These are phyloP conservation scores for Pipistrellus pygmaeus DNA, from an alignment of 2,797 vertebrate species.

Conservation along the genomic window DNA sequence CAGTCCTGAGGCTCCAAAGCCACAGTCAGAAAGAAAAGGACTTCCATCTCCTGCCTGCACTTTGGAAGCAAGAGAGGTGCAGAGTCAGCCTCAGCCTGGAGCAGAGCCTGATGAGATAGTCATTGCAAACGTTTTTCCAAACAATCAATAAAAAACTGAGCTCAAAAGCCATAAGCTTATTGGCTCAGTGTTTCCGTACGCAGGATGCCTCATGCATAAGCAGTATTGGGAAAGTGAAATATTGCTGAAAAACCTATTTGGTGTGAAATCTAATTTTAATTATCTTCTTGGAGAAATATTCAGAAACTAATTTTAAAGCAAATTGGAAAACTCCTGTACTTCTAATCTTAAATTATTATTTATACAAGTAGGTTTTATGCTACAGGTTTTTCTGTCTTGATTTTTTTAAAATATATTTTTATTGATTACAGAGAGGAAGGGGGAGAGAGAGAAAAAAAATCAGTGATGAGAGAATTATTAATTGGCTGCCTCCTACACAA, in stretches of 20 bases:
- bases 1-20: not conserved
- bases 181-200: not conserved
- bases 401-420: too few species aligned
- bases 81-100: not conserved
- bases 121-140: constrained; percentile 8
- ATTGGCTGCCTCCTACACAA: too few species aligned
- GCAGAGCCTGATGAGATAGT: not conserved
- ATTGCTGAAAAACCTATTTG: not conserved
- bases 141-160: not conserved
- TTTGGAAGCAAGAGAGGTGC: not conserved
- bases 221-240: not conserved
- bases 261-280: constrained; percentile 31
- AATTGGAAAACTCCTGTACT: constrained; percentile 45
- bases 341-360: constrained; percentile 30
- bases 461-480: too few species aligned
- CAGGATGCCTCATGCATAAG: not conserved
- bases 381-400: constrained; percentile 7
- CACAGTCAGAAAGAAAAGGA: not conserved
- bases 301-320: constrained; percentile 53
- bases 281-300: not conserved
- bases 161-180: not conserved
- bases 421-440: too few species aligned
- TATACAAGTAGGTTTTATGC: not conserved
- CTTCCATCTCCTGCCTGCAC: not conserved
- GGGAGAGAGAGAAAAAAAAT: too few species aligned